Percentiles rank a stretch among this genome's conserved stretches.
phyloP scores from a whole-genome alignment of 2,888 invertebrate species.

The Metellina segmentata region DNA sequence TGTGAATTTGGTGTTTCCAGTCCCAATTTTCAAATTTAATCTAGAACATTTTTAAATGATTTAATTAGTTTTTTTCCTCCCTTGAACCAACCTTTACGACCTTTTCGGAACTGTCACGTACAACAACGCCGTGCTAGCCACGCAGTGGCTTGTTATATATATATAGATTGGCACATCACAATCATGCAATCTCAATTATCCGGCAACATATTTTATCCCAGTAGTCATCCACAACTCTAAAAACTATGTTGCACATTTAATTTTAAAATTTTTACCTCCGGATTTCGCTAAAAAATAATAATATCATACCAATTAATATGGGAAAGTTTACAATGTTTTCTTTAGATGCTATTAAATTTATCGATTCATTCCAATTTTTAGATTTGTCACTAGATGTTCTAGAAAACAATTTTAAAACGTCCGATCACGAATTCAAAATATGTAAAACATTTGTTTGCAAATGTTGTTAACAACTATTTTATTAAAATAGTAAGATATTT shows the following conservation, averaged over 20 bases:
- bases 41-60: too few relatives aligned
- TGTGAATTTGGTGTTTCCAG: too few relatives aligned
- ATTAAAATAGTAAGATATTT: neutral
- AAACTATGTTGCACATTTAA: neutral
- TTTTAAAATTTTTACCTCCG: neutral
- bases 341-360: constrained; percentile 23
- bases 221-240: too few relatives aligned
- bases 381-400: constrained; percentile 13
- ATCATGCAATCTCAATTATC: neutral
- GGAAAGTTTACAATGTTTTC: constrained; percentile 20
- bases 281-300: neutral
- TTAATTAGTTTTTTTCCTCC: too few relatives aligned
- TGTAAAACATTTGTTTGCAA: neutral
- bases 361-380: constrained; percentile 30
- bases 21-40: too few relatives aligned
- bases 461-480: neutral
- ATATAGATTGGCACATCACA: too few relatives aligned
- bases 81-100: too few relatives aligned
- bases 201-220: too few relatives aligned
- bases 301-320: constrained; percentile 11
- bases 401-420: constrained; percentile 14
- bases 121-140: too few relatives aligned
- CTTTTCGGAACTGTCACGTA: too few relatives aligned
- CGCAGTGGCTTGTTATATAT: too few relatives aligned
- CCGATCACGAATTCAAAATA: constrained; percentile 11